Conservation (phyloP, 2,797 vertebrate genomes). For the Microhierax caerulescens region DNA sequence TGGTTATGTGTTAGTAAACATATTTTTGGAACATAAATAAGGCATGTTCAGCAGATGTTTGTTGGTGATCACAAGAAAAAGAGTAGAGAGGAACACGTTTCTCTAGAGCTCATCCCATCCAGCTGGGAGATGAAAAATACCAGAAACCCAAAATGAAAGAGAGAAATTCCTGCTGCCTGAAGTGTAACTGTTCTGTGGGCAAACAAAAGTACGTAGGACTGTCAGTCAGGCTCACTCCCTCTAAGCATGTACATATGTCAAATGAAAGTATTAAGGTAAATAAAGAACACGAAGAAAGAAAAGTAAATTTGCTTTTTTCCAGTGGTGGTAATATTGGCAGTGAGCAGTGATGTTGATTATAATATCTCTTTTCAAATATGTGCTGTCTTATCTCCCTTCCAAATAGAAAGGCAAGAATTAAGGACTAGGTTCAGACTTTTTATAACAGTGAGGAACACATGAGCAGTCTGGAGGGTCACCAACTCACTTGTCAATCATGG, state of each 20-base stretch:
- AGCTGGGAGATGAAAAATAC: background rate
- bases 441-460: background rate
- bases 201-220: background rate
- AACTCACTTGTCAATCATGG: constrained; percentile 94
- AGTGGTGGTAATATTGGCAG: background rate
- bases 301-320: background rate
- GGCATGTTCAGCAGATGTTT: background rate
- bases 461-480: background rate
- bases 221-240: background rate
- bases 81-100: background rate
- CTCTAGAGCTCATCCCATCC: background rate
- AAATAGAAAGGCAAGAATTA: background rate
- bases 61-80: background rate
- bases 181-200: background rate
- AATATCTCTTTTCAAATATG: background rate
- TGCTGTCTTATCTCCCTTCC: background rate
- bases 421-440: background rate
- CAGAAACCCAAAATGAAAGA: background rate
- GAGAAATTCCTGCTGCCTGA: constrained; percentile 28
- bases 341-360: background rate
- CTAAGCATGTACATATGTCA: background rate
- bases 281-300: background rate
- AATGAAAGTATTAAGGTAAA: background rate
- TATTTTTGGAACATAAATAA: background rate
- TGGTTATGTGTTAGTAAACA: background rate